Conservation (phyloP, 2,888 invertebrate species). For the Amaurobius ferox region DNA sequence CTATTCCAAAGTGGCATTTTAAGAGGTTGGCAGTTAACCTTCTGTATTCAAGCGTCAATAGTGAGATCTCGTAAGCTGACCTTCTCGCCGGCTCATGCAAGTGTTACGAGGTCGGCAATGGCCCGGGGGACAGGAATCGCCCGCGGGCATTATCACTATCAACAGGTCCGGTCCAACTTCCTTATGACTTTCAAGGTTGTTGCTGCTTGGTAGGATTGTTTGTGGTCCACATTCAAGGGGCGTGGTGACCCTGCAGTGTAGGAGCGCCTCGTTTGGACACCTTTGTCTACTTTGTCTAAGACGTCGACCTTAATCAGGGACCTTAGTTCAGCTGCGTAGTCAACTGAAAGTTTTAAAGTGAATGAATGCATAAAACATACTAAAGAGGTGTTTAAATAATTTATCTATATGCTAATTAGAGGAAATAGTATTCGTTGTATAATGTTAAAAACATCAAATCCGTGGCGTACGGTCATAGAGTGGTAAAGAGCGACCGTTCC, state of each 20-base stretch:
- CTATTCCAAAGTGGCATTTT: background rate
- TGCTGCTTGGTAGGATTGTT: constrained; percentile 30
- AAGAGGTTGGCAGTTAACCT: background rate
- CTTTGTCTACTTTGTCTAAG: constrained; percentile 34
- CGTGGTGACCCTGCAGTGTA: constrained; percentile 58
- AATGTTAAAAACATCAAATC: no score
- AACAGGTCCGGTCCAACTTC: constrained; percentile 65
- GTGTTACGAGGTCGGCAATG: constrained; percentile 68
- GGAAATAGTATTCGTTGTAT: no score
- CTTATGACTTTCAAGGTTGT: constrained; percentile 62
- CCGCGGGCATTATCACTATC: constrained; percentile 40
- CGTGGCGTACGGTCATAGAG: no score
- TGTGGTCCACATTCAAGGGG: constrained; percentile 62
- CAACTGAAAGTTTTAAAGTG: no score
- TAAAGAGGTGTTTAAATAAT: no score
- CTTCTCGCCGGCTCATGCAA: constrained; percentile 49
- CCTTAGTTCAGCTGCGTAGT: constrained; percentile 8
- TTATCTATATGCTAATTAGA: no score
- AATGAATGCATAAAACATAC: no score
- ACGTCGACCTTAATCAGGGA: constrained; percentile 68
- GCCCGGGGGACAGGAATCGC: constrained; percentile 70
- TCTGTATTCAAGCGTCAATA: constrained; percentile 19
- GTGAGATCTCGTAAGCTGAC: constrained; percentile 43
- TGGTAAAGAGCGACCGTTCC: no score
- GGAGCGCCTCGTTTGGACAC: constrained; percentile 37